Evolutionary conservation across 2,888 invertebrate genomes (phyloP), one percentile per base, ranked within the genome.

Genomic region (Tribolium freemani): DNA sequence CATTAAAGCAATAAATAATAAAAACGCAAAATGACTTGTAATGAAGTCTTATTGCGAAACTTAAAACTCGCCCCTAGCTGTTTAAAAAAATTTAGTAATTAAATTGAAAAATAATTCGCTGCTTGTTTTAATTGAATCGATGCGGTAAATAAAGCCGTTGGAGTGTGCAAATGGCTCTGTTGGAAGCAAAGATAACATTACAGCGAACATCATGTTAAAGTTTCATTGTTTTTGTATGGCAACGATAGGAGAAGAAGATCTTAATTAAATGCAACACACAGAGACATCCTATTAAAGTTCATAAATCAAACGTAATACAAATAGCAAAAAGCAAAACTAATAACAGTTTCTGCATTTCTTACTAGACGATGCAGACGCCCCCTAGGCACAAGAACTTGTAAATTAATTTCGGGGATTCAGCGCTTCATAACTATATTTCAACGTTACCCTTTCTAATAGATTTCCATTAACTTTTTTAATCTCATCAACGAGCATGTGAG

Each of bases 281-380:
- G 66, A 67, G 20, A 44, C 44, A 38, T 53, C 21, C 60, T 56
- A 63, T 57, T 69, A 69, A 72, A 69, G 56, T 56, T 56, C 54
- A 63, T 69, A 72, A 72, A 72, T 72, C 61, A 72, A 63, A 56
- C 50, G 44, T 63, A 61, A 61, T 30, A 13, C 54, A 72, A 64
- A 63, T 38, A 51, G 63, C 69, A 72, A 72, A 72, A 72, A 69
- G 50, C 63, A 69, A 69, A 72, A 72, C 68, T 72, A 72, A 72
- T 69, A 72, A 69, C 68, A 56, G 57, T 72, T 57, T 66, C 45
- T 45, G 48, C 71, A 67, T 61, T 67, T 72, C 71, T 67, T 71
- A 71, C 57, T 58, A 54, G 31, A 50, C 38, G 30, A 9, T 50
- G 48, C 60, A 58, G 20, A 57, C 66, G 16, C 60, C 44, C 45